Base-by-base conservation (phyloP, 2,888 invertebrate genomes). In the Stomorhina lunata region DNA sequence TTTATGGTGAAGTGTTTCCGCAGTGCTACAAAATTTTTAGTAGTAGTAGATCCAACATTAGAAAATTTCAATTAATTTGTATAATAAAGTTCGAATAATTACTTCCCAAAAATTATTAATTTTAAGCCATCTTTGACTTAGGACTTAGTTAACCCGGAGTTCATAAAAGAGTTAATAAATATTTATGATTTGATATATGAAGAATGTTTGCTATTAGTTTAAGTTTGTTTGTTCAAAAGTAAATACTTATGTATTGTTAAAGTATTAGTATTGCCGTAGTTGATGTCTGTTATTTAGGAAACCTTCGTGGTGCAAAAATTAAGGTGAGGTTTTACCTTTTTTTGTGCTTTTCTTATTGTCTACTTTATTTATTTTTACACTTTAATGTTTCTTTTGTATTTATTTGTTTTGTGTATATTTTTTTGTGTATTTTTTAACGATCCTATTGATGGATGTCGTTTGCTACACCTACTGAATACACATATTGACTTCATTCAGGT, bases 391-490 rank as follows among this genome's bases (percentile, higher is more conserved):
- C 25, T 45, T 66, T 45, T 65, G 53, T 17, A 15, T 71, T 55
- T 55, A n/a, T 57, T 57, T 34, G 22, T 2, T 25, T 43, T 48
- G 4, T 4, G 17, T 12, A 2, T n/a, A 15, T 0, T n/a, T 43
- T 6, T 61, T 40, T 40, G 61, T 61, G 17, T 55, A 29, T 15
- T 50, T 61, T 53, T 79, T 72, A 72, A 79, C 72, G 57, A 79
- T 59, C 66, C 72, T 73, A 80, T 80, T 80, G 73, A 80, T 73
- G 66, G 66, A 79, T 79, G 72, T 79, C 72, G 48, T 50, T 65
- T 72, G 57, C 34, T 75, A 75, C 75, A 76, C 75, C 66, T 66
- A 66, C 57, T 57, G 66, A 66, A 76, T 76, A 65, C 22, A 53
- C 15, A 7, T 32, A 45, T 25, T 57, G n/a, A 57, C 75, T 34